Base-by-base conservation (phyloP, 2,113 vertebrate genomes). In the Terrapene triunguis region DNA sequence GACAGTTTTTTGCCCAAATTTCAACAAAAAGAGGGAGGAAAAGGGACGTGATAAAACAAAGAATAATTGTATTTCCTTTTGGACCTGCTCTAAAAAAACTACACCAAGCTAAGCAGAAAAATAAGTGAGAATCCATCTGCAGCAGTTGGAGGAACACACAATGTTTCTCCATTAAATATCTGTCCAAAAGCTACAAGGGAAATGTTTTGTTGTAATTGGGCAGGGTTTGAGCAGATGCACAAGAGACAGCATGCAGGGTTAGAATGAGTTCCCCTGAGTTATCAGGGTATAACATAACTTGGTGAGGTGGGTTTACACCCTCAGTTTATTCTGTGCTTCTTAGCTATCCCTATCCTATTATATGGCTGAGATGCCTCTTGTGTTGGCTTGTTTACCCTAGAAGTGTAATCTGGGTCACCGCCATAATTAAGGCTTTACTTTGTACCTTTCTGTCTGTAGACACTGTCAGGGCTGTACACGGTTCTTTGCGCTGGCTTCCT, bases 281-380 rank as follows among this genome's bases (percentile, higher is more conserved):
- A 93, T n/a, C 13, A n/a, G 22, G 21, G 14, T 55, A 14, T 16
- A 35, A n/a, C 21, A 42, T 22, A 72, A 69, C 27, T 35, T 44
- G 87, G 59, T 76, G 95, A 92, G 94, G 90, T 83, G 35, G 88
- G 93, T 55, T 93, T 89, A 42, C 51, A 78, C 59, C 89, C 78
- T 84, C 85, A 88, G 87, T 51, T 38, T 54, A 53, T 54, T 55
- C 51, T 82, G 80, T 78, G 84, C 82, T 65, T 69, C 84, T 82
- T n/a, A 76, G 84, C 95, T 90, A 96, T 91, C 90, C 82, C 95
- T 93, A 96, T 89, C 92, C 96, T 96, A 94, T 97, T 95, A 96
- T 78, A 93, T 96, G 96, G 35, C 80, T 48, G 85, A 95, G 89
- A 88, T 90, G 93, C 90, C 80, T 95, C 95, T 87, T 88, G 93